These are phyloP conservation scores for Pogonomyrmex barbatus DNA, from an alignment of 1,140 invertebrate genomes.

Conservation along the genomic window DNA sequence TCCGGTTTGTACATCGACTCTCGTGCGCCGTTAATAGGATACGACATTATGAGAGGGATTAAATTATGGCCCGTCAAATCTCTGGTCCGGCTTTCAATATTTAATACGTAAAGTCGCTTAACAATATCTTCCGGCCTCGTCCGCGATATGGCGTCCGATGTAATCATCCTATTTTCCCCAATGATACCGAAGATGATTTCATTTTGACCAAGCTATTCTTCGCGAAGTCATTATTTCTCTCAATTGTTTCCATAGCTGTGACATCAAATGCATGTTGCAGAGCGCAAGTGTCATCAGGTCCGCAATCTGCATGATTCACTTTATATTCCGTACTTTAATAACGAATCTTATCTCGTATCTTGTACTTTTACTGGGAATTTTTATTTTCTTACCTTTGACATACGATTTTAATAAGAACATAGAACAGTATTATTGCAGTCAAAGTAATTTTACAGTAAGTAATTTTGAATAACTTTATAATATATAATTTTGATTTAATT, in stretches of 20 bases:
- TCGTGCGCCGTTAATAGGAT: slow-evolving; percentile 49
- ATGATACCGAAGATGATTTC: slow-evolving; percentile 44
- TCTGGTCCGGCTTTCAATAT: slow-evolving; percentile 43
- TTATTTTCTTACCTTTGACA: background rate
- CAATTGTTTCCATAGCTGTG: slow-evolving; percentile 22
- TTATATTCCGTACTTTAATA: slow-evolving; percentile 44
- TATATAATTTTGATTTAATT: background rate
- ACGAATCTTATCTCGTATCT: slow-evolving; percentile 11
- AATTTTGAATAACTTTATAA: background rate
- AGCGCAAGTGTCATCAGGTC: slow-evolving; percentile 16
- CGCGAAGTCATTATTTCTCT: slow-evolving; percentile 6
- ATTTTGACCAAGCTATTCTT: slow-evolving; percentile 41
- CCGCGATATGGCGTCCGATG: background rate
- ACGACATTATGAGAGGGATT: slow-evolving; percentile 58
- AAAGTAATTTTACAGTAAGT: background rate
- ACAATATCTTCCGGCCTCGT: slow-evolving; percentile 43
- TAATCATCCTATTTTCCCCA: slow-evolving; percentile 47
- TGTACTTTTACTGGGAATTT: slow-evolving; percentile 7
- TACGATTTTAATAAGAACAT: slow-evolving; percentile 23
- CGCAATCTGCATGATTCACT: slow-evolving; percentile 19
- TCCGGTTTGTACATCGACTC: slow-evolving; percentile 40
- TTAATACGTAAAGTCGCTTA: slow-evolving; percentile 56
- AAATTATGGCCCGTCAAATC: slow-evolving; percentile 56
- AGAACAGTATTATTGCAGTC: background rate
- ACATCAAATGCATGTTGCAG: slow-evolving; percentile 15